Evolutionary conservation across 2,113 vertebrate genomes (phyloP).

Genomic region (Heteronetta atricapilla): DNA sequence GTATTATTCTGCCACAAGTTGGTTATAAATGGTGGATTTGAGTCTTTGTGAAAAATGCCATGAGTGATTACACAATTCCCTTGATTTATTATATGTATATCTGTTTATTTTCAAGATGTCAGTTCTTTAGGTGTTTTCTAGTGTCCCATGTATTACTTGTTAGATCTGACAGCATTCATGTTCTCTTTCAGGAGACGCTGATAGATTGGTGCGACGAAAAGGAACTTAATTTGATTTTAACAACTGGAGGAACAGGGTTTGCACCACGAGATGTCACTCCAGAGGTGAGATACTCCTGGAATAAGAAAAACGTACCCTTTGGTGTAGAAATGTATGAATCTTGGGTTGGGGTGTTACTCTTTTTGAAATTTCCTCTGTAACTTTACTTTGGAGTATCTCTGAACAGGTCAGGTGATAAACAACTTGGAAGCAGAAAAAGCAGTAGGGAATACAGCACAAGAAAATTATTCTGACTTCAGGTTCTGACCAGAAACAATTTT

Average conservation of each 20-base stretch:
- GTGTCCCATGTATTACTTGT: not conserved
- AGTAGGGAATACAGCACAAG: not conserved
- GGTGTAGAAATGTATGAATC: not conserved
- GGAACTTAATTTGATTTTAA: slow-evolving; percentile 98
- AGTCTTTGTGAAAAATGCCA: not conserved
- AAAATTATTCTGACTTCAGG: not conserved
- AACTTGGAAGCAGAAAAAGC: not conserved
- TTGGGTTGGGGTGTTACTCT: not conserved
- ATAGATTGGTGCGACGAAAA: slow-evolving; percentile 99
- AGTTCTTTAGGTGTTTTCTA: not conserved
- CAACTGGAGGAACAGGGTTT: slow-evolving; percentile 97
- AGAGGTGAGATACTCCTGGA: slow-evolving; percentile 83
- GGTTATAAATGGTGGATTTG: not conserved
- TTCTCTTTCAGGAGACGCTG: slow-evolving; percentile 88
- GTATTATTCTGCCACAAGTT: not conserved
- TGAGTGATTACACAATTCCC: not conserved
- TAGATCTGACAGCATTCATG: slow-evolving; percentile 55
- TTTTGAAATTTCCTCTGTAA: not conserved
- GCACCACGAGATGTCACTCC: slow-evolving; percentile 98
- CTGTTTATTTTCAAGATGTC: not conserved
- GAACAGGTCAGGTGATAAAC: not conserved
- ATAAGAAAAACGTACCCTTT: slow-evolving; percentile 36
- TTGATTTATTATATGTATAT: not conserved
- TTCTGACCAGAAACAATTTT: not conserved
- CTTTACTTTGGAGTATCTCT: slow-evolving; percentile 4